Conservation (phyloP, 1,140 invertebrate genomes). For the Meteorus sp. region DNA sequence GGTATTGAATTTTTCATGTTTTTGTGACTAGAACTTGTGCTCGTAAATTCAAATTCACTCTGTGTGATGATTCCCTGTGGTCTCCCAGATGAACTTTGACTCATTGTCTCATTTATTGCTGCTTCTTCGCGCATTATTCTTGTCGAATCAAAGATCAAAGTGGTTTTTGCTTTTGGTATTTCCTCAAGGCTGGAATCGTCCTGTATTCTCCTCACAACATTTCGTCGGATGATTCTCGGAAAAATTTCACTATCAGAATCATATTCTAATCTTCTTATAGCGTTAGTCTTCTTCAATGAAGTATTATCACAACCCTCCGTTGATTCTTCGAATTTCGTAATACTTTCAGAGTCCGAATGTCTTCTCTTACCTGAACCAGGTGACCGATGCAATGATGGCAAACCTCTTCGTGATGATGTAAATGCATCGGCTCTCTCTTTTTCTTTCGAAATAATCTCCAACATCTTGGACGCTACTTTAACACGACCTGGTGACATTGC, state of each 20-base stretch:
- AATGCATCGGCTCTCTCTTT: constrained; percentile 16
- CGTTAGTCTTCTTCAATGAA: not conserved
- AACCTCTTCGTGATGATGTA: constrained; percentile 14
- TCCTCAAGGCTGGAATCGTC: too few species aligned
- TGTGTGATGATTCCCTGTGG: not conserved
- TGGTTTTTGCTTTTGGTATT: too few species aligned
- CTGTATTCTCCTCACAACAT: not conserved
- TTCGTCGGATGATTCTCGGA: not conserved
- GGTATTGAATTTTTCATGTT: not conserved
- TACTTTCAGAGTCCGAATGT: constrained; percentile 15
- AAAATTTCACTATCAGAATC: constrained; percentile 23
- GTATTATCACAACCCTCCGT: not conserved
- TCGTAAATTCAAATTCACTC: constrained; percentile 15
- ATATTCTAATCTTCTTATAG: constrained; percentile 4
- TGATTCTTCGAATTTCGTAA: not conserved
- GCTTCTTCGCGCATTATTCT: not conserved
- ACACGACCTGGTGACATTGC: constrained; percentile 48
- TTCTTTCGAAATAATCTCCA: constrained; percentile 8
- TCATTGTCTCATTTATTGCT: not conserved
- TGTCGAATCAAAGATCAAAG: too few species aligned
- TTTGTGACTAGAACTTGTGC: constrained; percentile 11
- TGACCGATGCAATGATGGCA: not conserved
- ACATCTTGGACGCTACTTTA: constrained; percentile 34
- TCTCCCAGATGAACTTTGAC: not conserved
- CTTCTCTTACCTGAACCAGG: constrained; percentile 8